A percentile compares a stretch with the other conserved stretches of the same genome.
Conservation (phyloP, 1,140 invertebrate genomes). For the Hesperophylax magnus region DNA sequence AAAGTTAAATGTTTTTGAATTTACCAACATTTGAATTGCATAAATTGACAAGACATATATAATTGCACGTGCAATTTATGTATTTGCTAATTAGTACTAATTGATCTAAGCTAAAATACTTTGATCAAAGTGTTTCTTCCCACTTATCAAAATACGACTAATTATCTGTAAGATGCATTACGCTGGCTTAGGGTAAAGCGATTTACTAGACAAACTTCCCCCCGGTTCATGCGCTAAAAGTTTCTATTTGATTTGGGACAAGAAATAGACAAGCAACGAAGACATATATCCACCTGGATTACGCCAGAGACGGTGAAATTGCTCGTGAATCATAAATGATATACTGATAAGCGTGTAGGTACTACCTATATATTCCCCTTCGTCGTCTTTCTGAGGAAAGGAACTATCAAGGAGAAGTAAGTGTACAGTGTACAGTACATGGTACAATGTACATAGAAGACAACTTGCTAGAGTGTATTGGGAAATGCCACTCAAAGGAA, state of each 20-base stretch:
- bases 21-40: no score
- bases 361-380: constrained; percentile 2
- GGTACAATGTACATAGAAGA: no score
- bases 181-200: neutral
- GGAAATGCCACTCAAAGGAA: no score
- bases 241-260: constrained; percentile 22
- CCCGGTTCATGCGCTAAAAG: neutral
- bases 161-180: neutral
- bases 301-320: constrained; percentile 30
- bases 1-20: no score
- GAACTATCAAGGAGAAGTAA: no score
- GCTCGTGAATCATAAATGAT: constrained; percentile 35
- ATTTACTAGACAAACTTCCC: neutral
- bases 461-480: no score
- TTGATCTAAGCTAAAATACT: neutral
- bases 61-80: neutral
- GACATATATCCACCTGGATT: constrained; percentile 19
- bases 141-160: neutral
- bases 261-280: neutral
- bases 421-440: no score
- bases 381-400: neutral
- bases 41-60: neutral
- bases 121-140: neutral
- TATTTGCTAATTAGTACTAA: neutral
- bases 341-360: neutral